Base-by-base conservation (phyloP, 2,888 invertebrate species). In the Drosophila falleni region DNA sequence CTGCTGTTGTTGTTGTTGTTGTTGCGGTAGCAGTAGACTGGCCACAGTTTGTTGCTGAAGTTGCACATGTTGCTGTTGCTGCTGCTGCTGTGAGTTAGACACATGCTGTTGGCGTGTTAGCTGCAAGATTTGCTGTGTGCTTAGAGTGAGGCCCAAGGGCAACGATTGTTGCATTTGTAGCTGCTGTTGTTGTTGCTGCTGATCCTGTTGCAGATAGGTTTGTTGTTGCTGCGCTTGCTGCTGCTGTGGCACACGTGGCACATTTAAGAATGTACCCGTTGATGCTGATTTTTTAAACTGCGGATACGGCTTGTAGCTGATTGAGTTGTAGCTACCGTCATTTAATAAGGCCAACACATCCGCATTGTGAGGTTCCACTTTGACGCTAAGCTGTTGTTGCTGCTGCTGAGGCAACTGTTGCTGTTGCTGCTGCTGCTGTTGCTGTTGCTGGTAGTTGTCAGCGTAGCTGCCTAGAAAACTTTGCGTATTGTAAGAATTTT, bases 221-320 rank as follows among this genome's bases (percentile, higher is more conserved):
- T 78, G 87, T 37, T 80, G 78, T n/a, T 77, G 85, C 16, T 53
- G 60, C 29, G 29, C 23, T 23, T 23, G 23, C 23, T 23, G 8
- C 35, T 87, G 87, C 15, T 76, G 87, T 19, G 84, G 64, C 10
- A 78, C 42, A 3, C 89, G 78, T 41, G 90, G 85, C 33, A 92
- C 80, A 78, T 91, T 92, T 9, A 92, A 80, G 66, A 90, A 92
- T 6, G 90, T 87, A 33, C 91, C 91, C 9, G 91, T 91, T 3
- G 93, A 92, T 1, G 91, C 85, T 1, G 92, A 91, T 66, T 92
- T 92, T 54, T 92, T 92, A 46, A 91, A 91, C 65, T 79, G 90
- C 47, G 90, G 89, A 82, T 92, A 93, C 15, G 92, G 90, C 61
- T 91, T 92, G 59, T 90, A 92, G 35, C 90, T 81, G 11, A 78